Conservation (phyloP, 2,113 vertebrate species). For the Casuarius casuarius region DNA sequence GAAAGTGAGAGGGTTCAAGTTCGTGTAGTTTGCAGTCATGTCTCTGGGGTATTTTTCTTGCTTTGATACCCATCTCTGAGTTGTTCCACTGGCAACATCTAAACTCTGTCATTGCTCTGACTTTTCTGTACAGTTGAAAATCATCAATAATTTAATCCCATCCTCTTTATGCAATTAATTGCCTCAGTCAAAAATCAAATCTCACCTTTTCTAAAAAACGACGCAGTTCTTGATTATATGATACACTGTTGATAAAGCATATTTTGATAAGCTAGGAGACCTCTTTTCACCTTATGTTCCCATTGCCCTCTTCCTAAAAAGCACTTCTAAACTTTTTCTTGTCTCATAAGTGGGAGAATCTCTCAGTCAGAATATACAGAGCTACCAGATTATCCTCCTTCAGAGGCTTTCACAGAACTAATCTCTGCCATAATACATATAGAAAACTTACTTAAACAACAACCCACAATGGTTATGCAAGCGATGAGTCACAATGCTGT, state of each 20-base stretch:
- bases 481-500: constrained; percentile 55
- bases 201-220: neutral
- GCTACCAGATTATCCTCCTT: constrained; percentile 60
- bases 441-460: constrained; percentile 60
- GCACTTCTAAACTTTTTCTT: neutral
- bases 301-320: constrained; percentile 26
- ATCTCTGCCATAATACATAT: constrained; percentile 65
- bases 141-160: neutral
- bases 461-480: constrained; percentile 69
- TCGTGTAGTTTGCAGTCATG: neutral
- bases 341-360: constrained; percentile 15
- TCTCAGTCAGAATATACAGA: constrained; percentile 30
- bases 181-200: neutral
- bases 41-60: neutral
- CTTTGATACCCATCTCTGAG: constrained; percentile 8
- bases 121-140: neutral
- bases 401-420: constrained; percentile 60
- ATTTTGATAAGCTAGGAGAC: neutral
- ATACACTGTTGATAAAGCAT: neutral
- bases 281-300: neutral
- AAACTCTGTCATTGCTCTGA: neutral
- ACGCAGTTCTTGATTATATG: neutral
- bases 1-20: neutral
- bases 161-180: neutral
- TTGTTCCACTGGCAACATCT: neutral